Evolutionary conservation across 2,888 invertebrate genomes (phyloP), one percentile per base, ranked within the genome.

Genomic region (Seira sanloemensis): DNA sequence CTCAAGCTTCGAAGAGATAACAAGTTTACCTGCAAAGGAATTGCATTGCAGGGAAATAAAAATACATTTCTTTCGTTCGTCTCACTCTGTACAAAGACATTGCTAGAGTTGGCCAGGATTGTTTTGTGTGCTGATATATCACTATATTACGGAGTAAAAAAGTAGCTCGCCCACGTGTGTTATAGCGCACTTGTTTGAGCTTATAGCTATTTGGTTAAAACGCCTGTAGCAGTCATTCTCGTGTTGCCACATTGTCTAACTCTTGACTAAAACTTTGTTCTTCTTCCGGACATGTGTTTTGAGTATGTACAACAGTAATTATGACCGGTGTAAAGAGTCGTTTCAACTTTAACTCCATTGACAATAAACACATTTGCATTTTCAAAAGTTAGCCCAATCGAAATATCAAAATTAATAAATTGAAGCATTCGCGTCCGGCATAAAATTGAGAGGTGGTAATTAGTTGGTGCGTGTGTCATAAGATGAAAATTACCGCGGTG

Each of bases 21-120:
- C 77, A 65, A 82, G 65, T 86, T 87, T 78, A 85, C 87, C 85
- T 85, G 87, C 73, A 81, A 85, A 80, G 58, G 75, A 69, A 81
- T 71, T 69, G 65, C 4, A 23, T 46, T 26, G 46, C 68, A 77
- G 37, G 37, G 12, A 12, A 37, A 37, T 5, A 9, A 37, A 37
- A 9, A 37, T 37, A 85, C 5, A 74, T 66, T 65, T 66, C 27
- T 58, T 76, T 54, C 72, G 24, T 50, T 74, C 74, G 12, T 37
- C 37, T 37, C 37, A 9, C 12, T 12, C 9, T 71, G 25, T 25
- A 16, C 46, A 19, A n/a, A 37, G 54, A 68, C 67, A 54, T 9
- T 62, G 46, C 65, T 0, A 68, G 24, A 58, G 58, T 12, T 54
- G 26, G 27, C 21, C 62, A 72, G 66, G 18, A 37, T 54, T 69